phyloP scores from a whole-genome alignment of 2,113 vertebrate genomes.

The Marmota monax region DNA sequence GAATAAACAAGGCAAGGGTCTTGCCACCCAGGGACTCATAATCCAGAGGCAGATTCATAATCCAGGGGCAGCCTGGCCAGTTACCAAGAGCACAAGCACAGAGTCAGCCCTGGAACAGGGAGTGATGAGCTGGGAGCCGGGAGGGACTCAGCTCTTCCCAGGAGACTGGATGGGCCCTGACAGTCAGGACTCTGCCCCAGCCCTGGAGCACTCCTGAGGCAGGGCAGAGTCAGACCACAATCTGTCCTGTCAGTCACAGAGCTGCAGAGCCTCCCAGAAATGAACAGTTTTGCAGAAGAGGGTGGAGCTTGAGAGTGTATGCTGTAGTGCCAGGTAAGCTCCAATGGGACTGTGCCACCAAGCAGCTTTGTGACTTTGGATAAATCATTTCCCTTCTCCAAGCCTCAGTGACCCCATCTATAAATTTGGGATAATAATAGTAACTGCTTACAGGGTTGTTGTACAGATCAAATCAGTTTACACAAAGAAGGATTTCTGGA shows the following conservation, averaged over 20 bases:
- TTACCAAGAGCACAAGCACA: background rate
- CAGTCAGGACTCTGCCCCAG: background rate
- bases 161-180: background rate
- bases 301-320: background rate
- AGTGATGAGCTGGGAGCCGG: background rate
- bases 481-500: accelerated
- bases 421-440: background rate
- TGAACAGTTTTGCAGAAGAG: background rate
- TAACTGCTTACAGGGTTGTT: background rate
- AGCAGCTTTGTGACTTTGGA: background rate
- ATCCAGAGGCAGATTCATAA: background rate
- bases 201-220: background rate
- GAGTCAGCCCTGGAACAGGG: background rate
- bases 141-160: background rate
- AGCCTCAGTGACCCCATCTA: background rate
- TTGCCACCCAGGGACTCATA: too few species aligned
- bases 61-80: background rate
- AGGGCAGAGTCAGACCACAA: background rate
- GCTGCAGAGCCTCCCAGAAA: background rate
- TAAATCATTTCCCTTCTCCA: background rate
- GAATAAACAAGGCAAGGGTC: background rate
- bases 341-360: background rate
- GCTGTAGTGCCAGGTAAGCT: background rate
- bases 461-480: background rate
- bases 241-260: background rate